A percentile compares a stretch with the other conserved stretches of the same genome.
These are phyloP conservation scores for Hymenopus coronatus DNA, from an alignment of 2,888 invertebrate genomes.

Conservation along the genomic window DNA sequence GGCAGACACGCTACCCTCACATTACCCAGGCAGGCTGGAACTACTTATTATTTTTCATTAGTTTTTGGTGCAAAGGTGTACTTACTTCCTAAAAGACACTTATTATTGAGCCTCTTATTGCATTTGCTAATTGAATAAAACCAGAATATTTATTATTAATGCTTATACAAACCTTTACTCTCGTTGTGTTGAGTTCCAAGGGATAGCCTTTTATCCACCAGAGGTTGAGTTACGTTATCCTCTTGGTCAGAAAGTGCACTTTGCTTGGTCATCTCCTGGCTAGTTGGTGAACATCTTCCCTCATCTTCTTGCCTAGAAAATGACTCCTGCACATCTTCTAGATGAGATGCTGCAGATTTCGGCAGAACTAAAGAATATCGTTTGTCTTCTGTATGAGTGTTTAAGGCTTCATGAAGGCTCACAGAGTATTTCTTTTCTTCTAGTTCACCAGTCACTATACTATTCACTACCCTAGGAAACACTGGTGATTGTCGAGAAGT, in stretches of 20 bases:
- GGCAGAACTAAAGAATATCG: conserved; percentile 28
- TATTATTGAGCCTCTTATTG: no score
- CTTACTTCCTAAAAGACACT: no score
- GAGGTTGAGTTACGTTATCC: neutral
- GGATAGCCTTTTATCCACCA: conserved; percentile 14
- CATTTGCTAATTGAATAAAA: no score
- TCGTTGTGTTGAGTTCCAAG: conserved; percentile 15
- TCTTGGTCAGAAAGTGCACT: neutral
- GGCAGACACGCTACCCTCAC: no score
- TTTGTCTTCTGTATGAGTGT: conserved; percentile 46
- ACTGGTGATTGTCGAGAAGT: neutral
- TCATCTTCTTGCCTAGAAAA: neutral
- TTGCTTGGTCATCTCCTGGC: neutral
- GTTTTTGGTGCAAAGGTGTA: no score
- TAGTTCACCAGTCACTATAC: conserved; percentile 14
- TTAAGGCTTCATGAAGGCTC: conserved; percentile 56
- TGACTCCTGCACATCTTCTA: neutral
- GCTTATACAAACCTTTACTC: conserved; percentile 16
- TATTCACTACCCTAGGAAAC: conserved; percentile 14
- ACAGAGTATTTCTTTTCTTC: conserved; percentile 21
- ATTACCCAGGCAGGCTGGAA: no score
- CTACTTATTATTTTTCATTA: no score
- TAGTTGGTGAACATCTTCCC: neutral
- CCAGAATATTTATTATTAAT: no score
- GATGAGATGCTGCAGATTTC: neutral